Evolutionary conservation across 2,113 vertebrate genomes (phyloP), one percentile per base, ranked within the genome.

Genomic region (Muscicapa adusta): DNA sequence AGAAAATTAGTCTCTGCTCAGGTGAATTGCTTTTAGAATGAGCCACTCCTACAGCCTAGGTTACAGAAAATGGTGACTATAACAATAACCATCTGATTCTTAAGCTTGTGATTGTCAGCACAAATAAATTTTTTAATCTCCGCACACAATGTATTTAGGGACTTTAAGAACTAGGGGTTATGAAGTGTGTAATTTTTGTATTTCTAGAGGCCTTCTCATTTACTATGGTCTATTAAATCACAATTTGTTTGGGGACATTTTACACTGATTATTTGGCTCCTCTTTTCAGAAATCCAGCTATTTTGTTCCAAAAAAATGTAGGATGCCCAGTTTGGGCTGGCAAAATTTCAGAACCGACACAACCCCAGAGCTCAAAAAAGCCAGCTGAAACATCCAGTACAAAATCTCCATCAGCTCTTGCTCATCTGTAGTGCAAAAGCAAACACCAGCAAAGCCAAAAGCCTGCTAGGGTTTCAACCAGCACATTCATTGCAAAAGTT

Each of bases 151-250:
- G 5, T 62, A 75, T 85, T 75, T 79, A 75, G 60, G 43, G 36
- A 60, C 48, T 81, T 91, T 9, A 57, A 36, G 60, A 93, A 83
- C 43, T 71, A 82, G 1, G 0, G 56, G 51, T 84, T 92, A 86
- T 25, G 17, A 71, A 86, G 75, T 40, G 51, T 74, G 83, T 78
- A 77, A 67, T 77, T 93, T 88, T 87, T 77, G 28, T 40, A 63
- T 60, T 94, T 80, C 67, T 77, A 42, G 24, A 86, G 68, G 43
- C 51, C 86, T 84, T 88, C 61, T 71, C 79, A 63, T 24, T 81
- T 91, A 47, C n/a, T 91, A 22, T 62, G 45, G 33, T 76, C 48
- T 92, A 81, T 77, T 92, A 91, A 95, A 77, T 67, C 77, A 77
- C 50, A 68, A 34, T 62, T 68, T 92, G 36, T 87, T 57, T 75